These are phyloP conservation scores for Notarius lentiginosus DNA, from an alignment of 2,113 vertebrate genomes.

Conservation along the genomic window DNA sequence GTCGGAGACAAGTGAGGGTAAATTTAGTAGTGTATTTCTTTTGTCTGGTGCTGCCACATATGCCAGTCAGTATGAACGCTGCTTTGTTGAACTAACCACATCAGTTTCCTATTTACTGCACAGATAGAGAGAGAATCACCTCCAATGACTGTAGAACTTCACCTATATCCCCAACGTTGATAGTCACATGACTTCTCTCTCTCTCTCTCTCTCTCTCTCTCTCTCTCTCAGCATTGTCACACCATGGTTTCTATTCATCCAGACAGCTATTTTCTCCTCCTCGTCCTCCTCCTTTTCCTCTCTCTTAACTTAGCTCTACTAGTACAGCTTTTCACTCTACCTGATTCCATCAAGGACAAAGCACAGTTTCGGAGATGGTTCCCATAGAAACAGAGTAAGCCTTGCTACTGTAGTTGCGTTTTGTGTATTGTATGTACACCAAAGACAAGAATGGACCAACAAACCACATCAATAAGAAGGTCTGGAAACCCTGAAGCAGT, in stretches of 20 bases:
- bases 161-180: not conserved
- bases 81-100: slow-evolving; percentile 13
- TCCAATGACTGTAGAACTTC: not conserved
- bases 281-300: not conserved
- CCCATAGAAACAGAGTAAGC: slow-evolving; percentile 61
- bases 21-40: slow-evolving; percentile 35
- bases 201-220: no score
- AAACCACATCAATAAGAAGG: not conserved
- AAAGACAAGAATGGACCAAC: slow-evolving; percentile 40
- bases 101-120: not conserved
- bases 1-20: slow-evolving; percentile 20
- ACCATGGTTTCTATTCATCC: slow-evolving; percentile 6
- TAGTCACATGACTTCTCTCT: not conserved
- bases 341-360: slow-evolving; percentile 60
- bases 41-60: slow-evolving; percentile 6
- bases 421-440: slow-evolving; percentile 40
- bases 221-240: not conserved
- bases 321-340: slow-evolving; percentile 44
- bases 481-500: slow-evolving; percentile 27
- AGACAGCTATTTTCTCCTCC: not conserved
- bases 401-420: slow-evolving; percentile 49
- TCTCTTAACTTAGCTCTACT: slow-evolving; percentile 31
- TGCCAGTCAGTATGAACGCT: not conserved
- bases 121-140: not conserved
- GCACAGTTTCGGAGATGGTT: slow-evolving; percentile 47